Evolutionary conservation across 2,113 vertebrate genomes (phyloP).

Genomic region (Larimichthys crocea): DNA sequence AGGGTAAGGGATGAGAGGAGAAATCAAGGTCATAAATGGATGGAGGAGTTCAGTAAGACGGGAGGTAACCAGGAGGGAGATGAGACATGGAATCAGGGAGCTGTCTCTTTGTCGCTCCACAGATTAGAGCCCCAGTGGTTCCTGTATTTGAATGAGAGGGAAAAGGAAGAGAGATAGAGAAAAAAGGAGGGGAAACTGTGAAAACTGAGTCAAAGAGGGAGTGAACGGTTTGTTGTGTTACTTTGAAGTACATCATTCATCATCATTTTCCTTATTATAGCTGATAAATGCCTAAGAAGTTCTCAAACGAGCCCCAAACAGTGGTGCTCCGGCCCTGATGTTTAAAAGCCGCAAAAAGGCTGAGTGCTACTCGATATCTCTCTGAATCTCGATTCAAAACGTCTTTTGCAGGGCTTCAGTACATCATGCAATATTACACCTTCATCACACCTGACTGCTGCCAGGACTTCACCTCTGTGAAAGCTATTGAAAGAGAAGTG

Average conservation of each 20-base stretch:
- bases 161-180: no score
- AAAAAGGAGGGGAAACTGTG: no score
- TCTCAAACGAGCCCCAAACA: neutral
- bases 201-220: no score
- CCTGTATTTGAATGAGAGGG: no score
- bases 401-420: neutral
- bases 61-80: no score
- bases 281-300: accelerated
- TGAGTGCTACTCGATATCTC: neutral
- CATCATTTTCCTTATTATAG: neutral
- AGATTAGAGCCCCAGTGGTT: no score
- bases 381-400: neutral
- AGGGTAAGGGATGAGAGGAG: no score
- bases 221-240: no score
- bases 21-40: no score
- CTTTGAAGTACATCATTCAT: neutral
- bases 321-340: neutral
- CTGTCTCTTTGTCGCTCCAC: no score
- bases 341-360: neutral
- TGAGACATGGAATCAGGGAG: no score
- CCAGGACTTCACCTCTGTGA: conserved; percentile 19
- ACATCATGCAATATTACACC: neutral
- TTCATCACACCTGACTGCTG: conserved; percentile 8
- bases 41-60: no score
- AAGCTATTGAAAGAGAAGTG: conserved; percentile 31